Base-by-base conservation (phyloP, 2,888 invertebrate species). In the Alsophila aescularia region DNA sequence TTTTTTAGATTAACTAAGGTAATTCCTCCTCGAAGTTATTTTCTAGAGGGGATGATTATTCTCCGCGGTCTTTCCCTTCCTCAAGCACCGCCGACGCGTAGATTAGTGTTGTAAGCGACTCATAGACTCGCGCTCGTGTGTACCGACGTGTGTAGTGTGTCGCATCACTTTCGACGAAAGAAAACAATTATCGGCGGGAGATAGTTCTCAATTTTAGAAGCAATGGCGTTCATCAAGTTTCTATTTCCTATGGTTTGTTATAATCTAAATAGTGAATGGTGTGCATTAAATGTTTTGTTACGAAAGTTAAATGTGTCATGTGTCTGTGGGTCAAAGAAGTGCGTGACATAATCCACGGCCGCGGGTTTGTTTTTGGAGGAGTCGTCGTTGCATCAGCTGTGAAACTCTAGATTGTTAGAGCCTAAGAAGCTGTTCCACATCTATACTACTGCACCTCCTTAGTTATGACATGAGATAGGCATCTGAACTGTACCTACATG, bases 21-120 rank as follows among this genome's bases (percentile, higher is more conserved):
- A 3, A 8, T n/a, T 5, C 29, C 27, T 29, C 29, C 6, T 32
- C 32, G 13, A 1, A 13, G 12, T 32, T 13, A 12, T 32, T 13
- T 43, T 65, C 73, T 72, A 69, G 71, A 66, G 69, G 71, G 60
- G 49, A 68, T 75, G 77, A 77, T 83, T 82, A 85, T 83, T 79
- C 83, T 52, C 50, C 47, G 41, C 60, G 43, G 51, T 58, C 70
- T 72, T 73, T 71, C 76, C 48, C 69, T 71, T 64, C 67, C 58
- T 60, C 66, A 62, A 64, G 62, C 67, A 51, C 48, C 53, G 39
- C 53, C 44, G 58, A 50, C 57, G 27, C 7, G 32, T 13, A 18
- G 51, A 37, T 21, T 58, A 67, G 68, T 70, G 62, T 58, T 58
- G 44, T 29, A 45, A 49, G 29, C 14, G 21, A 13, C 5, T 31